Evolutionary conservation across 2,797 vertebrate genomes (phyloP), one percentile per base, ranked within the genome.

Genomic region (Dendrocincla fuliginosa): DNA sequence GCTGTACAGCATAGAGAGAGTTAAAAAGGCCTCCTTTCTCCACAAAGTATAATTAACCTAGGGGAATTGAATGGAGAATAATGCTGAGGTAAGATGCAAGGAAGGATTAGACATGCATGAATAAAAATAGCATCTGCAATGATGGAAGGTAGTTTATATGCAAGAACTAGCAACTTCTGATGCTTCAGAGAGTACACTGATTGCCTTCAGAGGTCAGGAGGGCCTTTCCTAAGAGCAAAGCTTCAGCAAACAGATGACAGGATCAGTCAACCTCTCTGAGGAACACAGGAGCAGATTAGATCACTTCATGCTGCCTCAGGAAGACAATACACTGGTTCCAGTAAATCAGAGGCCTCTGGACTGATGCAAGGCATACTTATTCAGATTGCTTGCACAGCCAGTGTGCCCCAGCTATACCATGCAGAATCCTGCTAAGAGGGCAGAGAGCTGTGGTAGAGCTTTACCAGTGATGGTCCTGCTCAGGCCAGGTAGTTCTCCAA

Each of bases 11-110:
- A 82, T 3, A 55, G 68, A 90, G 32, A 55, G 55, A 83, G 68
- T 93, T 39, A 53, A 70, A 89, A 79, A 84, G 25, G 35, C 19
- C 63, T 87, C 11, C 49, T 83, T 84, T 88, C 55, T 76, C 70
- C 56, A 74, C 5, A 17, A 73, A 86, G 37, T 55, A 27, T 68
- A 79, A 79, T 94, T 95, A 93, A 82, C 59, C 52, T 19, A n/a
- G 16, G 89, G 78, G 64, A 93, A 90, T 5, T 86, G 88, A 60
- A 46, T 77, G 53, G 59, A 93, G 67, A 70, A 91, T 93, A 91
- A 94, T 87, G 94, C 93, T 90, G 94, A 96, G 93, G 89, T 95
- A 96, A 93, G 81, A 90, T 77, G 22, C 70, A 93, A 91, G 85
- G 78, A 90, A 91, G 88, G 68, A 93, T 97, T 93, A 96, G 94